These are phyloP conservation scores for Temnothorax curvispinosus DNA, from an alignment of 1,140 invertebrate species.

Conservation along the genomic window DNA sequence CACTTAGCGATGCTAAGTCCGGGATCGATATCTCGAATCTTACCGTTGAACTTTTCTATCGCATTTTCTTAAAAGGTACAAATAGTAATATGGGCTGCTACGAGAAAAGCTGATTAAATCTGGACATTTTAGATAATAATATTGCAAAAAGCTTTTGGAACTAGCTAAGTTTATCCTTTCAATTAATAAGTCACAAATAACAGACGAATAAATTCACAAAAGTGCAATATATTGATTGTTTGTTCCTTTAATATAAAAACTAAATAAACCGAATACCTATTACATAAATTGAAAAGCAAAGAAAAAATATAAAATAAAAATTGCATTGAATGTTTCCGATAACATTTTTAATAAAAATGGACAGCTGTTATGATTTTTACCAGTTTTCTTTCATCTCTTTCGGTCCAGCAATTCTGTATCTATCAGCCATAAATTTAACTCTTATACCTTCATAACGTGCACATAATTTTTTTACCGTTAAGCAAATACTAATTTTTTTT, in stretches of 20 bases:
- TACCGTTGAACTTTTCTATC: slow-evolving; percentile 3
- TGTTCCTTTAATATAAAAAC: background rate
- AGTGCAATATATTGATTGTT: background rate
- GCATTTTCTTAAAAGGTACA: slow-evolving; percentile 21
- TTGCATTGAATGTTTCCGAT: background rate
- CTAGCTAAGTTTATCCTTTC: background rate
- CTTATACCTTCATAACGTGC: background rate
- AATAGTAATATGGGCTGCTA: background rate
- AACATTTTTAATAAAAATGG: background rate
- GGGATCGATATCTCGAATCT: slow-evolving; percentile 38
- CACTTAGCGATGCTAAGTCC: slow-evolving; percentile 29
- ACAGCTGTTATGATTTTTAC: background rate
- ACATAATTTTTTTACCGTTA: slow-evolving; percentile 35
- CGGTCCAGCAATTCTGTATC: background rate
- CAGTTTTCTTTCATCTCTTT: background rate
- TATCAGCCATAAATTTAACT: background rate
- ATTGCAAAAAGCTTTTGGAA: background rate
- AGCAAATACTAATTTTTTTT: background rate
- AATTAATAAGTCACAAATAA: background rate
- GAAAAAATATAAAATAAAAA: background rate
- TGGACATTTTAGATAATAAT: background rate
- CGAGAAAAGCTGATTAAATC: background rate
- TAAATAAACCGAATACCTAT: background rate
- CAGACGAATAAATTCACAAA: background rate
- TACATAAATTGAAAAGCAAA: background rate